These are phyloP conservation scores for Mycetomoellerius zeteki DNA, from an alignment of 1,140 invertebrate genomes.

Conservation along the genomic window DNA sequence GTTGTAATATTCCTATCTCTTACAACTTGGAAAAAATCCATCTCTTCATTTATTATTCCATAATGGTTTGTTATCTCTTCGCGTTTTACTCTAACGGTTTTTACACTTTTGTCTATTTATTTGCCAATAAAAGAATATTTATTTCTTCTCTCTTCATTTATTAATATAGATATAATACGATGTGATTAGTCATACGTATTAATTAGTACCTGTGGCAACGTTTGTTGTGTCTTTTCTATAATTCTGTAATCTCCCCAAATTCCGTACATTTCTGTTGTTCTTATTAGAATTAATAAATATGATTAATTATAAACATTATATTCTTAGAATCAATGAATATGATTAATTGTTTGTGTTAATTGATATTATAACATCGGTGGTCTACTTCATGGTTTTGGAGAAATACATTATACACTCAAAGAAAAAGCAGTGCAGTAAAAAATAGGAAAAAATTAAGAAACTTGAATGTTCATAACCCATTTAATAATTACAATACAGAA, in stretches of 20 bases:
- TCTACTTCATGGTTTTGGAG: neutral
- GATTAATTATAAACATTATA: too few relatives aligned
- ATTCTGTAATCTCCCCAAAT: neutral
- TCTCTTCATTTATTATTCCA: neutral
- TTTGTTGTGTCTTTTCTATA: slow-evolving; percentile 1
- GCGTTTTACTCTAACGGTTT: slow-evolving; percentile 32
- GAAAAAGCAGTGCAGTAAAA: too few relatives aligned
- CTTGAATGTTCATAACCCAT: too few relatives aligned
- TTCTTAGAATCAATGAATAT: too few relatives aligned
- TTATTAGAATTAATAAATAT: neutral
- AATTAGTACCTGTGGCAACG: slow-evolving; percentile 20
- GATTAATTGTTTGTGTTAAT: neutral
- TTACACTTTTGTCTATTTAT: slow-evolving; percentile 31
- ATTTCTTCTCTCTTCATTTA: neutral
- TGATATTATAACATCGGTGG: neutral
- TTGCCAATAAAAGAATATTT: slow-evolving; percentile 8
- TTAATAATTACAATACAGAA: too few relatives aligned
- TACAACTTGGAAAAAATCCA: slow-evolving; percentile 48
- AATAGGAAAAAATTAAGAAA: too few relatives aligned
- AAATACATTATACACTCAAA: neutral
- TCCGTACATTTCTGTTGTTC: neutral
- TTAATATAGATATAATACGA: neutral
- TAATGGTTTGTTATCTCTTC: slow-evolving; percentile 19
- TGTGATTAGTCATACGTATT: neutral
- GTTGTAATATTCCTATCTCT: slow-evolving; percentile 2